Evolutionary conservation across 2,888 invertebrate genomes (phyloP), one percentile per base, ranked within the genome.

Genomic region (Volucella bombylans): DNA sequence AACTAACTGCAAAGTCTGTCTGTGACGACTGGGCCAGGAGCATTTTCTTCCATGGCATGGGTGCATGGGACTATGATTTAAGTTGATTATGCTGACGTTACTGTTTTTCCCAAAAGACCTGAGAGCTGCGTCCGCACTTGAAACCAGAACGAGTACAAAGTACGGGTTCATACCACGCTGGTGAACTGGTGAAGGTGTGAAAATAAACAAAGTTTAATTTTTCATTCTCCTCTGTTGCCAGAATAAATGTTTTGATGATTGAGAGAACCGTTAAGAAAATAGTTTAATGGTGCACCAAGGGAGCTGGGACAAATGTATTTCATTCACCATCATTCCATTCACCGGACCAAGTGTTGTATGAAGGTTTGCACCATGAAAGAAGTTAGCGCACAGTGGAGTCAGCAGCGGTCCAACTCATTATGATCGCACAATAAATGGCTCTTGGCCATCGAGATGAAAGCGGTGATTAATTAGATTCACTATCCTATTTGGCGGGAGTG

Each of bases 21-120:
- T 61, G 54, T 43, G 49, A 69, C 15, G 39, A 69, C n/a, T 49
- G 31, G 54, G 68, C 50, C 61, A 50, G 31, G 12, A 12, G 54
- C 8, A n/a, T 10, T 38, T 38, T 4, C 8, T 31, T 31, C 52
- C 23, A 41, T 15, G 11, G 52, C 23, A 41, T 15, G 11, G 52
- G 71, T 64, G 43, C 57, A 55, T 52, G 52, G 59, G 49, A 6
- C 39, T 59, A 57, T 81, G 64, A 76, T 69, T 81, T 55, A 62
- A 74, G 39, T 43, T 76, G 57, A 64, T 81, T 69, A 69, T 57
- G 39, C 31, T 54, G 12, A 12, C 14, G 62, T 12, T 47, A 15
- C 15, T 49, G 49, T 64, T 64, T 62, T 59, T 39, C 31, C 31
- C 31, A 6, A 31, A 6, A 31, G 31, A 31, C 31, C 31, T 31